Conservation (phyloP, 2,113 vertebrate genomes). For the Callorhinus ursinus region DNA sequence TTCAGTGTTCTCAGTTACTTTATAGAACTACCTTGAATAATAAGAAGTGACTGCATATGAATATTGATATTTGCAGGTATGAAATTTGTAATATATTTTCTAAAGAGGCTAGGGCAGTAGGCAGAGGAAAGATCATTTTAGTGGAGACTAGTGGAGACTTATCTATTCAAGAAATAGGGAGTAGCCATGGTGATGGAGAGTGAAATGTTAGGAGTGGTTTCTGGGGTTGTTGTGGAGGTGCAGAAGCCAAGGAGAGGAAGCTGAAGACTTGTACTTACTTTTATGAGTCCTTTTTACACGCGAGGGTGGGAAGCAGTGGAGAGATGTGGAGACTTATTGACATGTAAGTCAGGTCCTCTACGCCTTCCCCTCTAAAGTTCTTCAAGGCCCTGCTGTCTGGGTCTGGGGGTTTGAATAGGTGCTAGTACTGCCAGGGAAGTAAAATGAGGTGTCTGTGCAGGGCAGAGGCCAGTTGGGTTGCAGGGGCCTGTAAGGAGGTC, state of each 20-base stretch:
- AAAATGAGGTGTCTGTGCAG: not conserved
- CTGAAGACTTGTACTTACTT: not conserved
- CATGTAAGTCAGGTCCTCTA: not conserved
- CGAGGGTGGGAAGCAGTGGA: not conserved
- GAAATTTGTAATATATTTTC: not conserved
- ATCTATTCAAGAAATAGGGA: not conserved
- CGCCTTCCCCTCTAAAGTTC: not conserved
- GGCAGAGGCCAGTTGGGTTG: not conserved
- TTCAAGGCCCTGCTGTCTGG: not conserved
- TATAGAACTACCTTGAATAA: not conserved
- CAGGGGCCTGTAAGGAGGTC: not conserved
- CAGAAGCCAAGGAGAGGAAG: not conserved
- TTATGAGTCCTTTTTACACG: not conserved
- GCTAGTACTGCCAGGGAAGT: not conserved
- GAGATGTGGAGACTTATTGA: not conserved
- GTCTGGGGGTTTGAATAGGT: not conserved
- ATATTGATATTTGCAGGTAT: not conserved
- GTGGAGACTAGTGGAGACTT: not conserved
- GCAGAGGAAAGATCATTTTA: not conserved
- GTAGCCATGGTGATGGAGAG: not conserved
- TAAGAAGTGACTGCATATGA: not conserved
- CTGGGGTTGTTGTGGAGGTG: not conserved
- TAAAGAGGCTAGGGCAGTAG: not conserved
- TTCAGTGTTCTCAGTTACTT: not conserved
- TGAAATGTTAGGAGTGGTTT: not conserved